phyloP scores from a whole-genome alignment of 2,888 invertebrate species.

The Tanaodytes sp. region DNA sequence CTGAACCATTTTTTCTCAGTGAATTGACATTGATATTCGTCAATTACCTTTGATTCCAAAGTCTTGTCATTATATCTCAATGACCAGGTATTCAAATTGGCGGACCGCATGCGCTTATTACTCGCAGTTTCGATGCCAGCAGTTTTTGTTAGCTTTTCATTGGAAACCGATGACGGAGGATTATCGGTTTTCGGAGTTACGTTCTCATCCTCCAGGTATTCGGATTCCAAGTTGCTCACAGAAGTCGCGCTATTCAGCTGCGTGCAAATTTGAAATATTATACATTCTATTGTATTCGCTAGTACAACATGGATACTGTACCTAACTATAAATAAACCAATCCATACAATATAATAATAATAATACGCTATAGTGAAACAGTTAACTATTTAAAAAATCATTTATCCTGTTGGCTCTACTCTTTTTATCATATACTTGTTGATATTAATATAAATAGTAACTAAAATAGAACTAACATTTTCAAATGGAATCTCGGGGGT shows the following conservation, averaged over 20 bases:
- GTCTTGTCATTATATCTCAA: constrained; percentile 87
- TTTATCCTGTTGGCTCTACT: too few species aligned
- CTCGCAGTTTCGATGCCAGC: constrained; percentile 91
- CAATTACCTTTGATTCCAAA: constrained; percentile 83
- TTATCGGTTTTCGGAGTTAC: constrained; percentile 63
- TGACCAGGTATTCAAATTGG: constrained; percentile 90
- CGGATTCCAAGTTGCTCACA: constrained; percentile 69
- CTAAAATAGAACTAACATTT: constrained; percentile 82
- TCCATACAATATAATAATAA: too few species aligned
- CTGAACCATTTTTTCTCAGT: too few species aligned
- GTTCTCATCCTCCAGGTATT: constrained; percentile 70
- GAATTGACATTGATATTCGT: too few species aligned
- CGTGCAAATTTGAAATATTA: too few species aligned
- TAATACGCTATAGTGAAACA: too few species aligned
- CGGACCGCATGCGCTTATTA: constrained; percentile 88
- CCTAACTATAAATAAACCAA: too few species aligned
- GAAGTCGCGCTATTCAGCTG: constrained; percentile 71
- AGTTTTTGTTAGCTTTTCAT: constrained; percentile 65
- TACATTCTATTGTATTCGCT: too few species aligned
- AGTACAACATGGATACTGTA: too few species aligned
- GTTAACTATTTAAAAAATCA: too few species aligned
- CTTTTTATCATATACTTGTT: too few species aligned
- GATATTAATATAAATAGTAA: too few species aligned
- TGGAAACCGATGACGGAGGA: constrained; percentile 55
- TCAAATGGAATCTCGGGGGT: constrained; percentile 93